Evolutionary conservation across 1,140 invertebrate species (phyloP).

Genomic region (Drosophila triauraria): DNA sequence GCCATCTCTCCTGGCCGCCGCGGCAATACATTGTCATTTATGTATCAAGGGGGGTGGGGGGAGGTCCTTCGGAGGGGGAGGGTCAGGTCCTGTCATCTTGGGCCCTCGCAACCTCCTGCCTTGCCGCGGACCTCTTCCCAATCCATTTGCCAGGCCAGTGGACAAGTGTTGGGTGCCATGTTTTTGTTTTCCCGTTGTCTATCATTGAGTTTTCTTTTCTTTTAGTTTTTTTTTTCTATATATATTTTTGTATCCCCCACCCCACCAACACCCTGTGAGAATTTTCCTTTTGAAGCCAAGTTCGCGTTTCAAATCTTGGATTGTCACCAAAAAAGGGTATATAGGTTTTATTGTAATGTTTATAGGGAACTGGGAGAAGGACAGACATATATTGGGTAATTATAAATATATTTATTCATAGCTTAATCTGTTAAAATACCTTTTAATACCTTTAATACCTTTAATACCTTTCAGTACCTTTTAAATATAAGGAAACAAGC

Average conservation of each 20-base stretch:
- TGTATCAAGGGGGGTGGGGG: conserved; percentile 4
- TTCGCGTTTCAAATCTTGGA: conserved; percentile 42
- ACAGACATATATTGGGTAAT: too few relatives aligned
- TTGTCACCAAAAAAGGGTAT: background rate
- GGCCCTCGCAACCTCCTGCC: background rate
- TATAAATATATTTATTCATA: too few relatives aligned
- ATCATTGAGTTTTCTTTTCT: conserved; percentile 30
- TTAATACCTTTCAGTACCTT: too few relatives aligned
- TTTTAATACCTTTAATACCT: too few relatives aligned
- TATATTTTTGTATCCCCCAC: conserved; percentile 1
- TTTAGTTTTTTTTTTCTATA: background rate
- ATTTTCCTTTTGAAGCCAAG: conserved; percentile 73
- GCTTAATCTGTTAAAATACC: too few relatives aligned
- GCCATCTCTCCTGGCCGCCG: conserved; percentile 24
- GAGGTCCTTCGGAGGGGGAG: background rate
- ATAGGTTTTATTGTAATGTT: background rate
- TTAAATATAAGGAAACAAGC: too few relatives aligned
- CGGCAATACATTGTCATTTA: conserved; percentile 75
- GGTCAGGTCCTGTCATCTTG: conserved; percentile 15
- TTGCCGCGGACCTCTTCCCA: conserved; percentile 9
- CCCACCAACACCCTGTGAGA: conserved; percentile 18
- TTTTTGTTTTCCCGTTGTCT: conserved; percentile 62
- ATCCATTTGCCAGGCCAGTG: conserved; percentile 52
- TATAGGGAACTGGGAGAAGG: too few relatives aligned
- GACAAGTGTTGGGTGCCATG: conserved; percentile 80